A percentile compares a stretch with the other conserved stretches of the same genome.
phyloP scores from a whole-genome alignment of 2,888 invertebrate species.

The Melipona bicolor region DNA sequence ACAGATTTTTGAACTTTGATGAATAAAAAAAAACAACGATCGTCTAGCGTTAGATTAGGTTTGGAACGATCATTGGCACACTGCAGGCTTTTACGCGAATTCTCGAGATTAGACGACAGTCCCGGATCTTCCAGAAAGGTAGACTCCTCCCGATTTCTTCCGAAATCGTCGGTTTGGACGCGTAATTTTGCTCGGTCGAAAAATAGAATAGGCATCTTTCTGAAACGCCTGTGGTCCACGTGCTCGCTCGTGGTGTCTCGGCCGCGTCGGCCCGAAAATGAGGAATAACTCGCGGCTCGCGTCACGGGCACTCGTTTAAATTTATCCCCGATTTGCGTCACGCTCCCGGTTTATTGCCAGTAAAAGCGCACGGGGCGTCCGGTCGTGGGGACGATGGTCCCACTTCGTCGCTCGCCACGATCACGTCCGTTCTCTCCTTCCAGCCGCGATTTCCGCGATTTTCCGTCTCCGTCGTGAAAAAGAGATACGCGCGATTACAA shows the following conservation, averaged over 20 bases:
- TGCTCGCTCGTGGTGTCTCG: conserved; percentile 1
- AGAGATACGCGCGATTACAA: not conserved
- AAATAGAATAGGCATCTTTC: conserved; percentile 21
- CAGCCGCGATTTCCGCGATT: not conserved
- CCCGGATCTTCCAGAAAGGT: not conserved
- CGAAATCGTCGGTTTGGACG: not conserved
- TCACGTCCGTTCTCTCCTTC: not conserved
- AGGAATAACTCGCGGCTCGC: conserved; percentile 42
- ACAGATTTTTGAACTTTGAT: too few species aligned
- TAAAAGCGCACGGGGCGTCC: conserved; percentile 42
- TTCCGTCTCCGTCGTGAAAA: not conserved
- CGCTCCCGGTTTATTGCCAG: conserved; percentile 56
- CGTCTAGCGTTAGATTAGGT: too few species aligned
- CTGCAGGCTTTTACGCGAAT: too few species aligned
- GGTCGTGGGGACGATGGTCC: conserved; percentile 8
- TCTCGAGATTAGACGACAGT: too few species aligned
- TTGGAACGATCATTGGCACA: too few species aligned
- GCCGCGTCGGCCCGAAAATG: not conserved
- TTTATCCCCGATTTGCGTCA: conserved; percentile 58
- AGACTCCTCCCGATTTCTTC: not conserved
- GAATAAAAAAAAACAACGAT: too few species aligned
- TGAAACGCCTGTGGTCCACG: conserved; percentile 1
- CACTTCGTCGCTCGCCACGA: not conserved
- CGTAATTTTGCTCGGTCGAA: not conserved
- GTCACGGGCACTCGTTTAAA: conserved; percentile 50